Percentiles rank a stretch among this genome's conserved stretches.
These are phyloP conservation scores for Lerema accius DNA, from an alignment of 1,140 invertebrate species.

Conservation along the genomic window DNA sequence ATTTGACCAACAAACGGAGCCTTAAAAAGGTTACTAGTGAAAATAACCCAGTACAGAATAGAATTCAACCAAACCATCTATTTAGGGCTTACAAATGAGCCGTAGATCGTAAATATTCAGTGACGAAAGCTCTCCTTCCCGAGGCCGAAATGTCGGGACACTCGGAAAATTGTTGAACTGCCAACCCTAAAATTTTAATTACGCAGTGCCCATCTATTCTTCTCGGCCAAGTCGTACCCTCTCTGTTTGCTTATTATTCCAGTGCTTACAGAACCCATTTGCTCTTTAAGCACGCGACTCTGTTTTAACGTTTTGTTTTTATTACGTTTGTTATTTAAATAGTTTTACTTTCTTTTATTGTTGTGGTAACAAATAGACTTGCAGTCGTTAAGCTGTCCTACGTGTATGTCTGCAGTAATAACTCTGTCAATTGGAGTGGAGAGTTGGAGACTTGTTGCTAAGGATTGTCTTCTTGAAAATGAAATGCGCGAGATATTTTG, in stretches of 20 bases:
- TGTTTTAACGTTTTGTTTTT: background rate
- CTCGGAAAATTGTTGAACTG: conserved; percentile 29
- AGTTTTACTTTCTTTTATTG: background rate
- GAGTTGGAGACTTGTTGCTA: too few species aligned
- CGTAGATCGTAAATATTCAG: background rate
- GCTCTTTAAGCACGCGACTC: conserved; percentile 1
- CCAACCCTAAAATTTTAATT: conserved; percentile 52
- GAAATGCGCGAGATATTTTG: too few species aligned
- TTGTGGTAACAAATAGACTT: too few species aligned
- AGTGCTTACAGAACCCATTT: background rate
- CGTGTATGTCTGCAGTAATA: too few species aligned
- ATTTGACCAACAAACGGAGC: too few species aligned
- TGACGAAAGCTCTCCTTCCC: conserved; percentile 9
- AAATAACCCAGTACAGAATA: too few species aligned
- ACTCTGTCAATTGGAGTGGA: too few species aligned
- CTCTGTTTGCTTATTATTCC: conserved; percentile 44
- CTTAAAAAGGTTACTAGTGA: too few species aligned
- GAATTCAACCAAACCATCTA: background rate
- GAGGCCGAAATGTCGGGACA: conserved; percentile 37
- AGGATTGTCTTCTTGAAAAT: too few species aligned
- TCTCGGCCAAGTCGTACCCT: conserved; percentile 28
- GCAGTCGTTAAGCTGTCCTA: background rate
- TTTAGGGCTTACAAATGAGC: background rate
- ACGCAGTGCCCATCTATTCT: conserved; percentile 41
- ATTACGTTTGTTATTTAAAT: conserved; percentile 1